Conservation (phyloP, 2,888 invertebrate genomes). For the Ecdyonurus torrentis region DNA sequence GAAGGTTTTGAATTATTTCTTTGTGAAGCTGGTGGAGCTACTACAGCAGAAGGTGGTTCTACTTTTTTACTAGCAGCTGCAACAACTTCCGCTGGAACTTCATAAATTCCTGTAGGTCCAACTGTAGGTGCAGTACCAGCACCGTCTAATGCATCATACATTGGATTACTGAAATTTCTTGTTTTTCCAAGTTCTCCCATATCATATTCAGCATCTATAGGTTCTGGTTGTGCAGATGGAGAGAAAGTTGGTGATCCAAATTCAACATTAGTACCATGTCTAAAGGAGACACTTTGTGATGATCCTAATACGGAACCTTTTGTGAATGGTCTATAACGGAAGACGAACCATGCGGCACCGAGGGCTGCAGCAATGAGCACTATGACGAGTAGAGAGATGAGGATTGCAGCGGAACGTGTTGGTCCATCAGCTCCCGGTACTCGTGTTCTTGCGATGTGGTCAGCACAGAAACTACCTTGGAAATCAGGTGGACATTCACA, state of each 20-base stretch:
- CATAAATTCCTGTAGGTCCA: slow-evolving; percentile 51
- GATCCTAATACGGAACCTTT: slow-evolving; percentile 65
- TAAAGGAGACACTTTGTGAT: slow-evolving; percentile 81
- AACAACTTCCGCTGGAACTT: slow-evolving; percentile 54
- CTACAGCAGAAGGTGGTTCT: slow-evolving; percentile 9
- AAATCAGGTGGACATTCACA: slow-evolving; percentile 61
- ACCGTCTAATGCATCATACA: slow-evolving; percentile 68
- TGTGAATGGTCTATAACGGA: slow-evolving; percentile 27
- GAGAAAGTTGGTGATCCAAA: slow-evolving; percentile 45
- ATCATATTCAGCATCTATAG: slow-evolving; percentile 61
- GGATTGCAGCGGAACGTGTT: slow-evolving; percentile 49
- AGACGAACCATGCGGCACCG: slow-evolving; percentile 63
- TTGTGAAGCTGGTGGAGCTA: slow-evolving; percentile 51
- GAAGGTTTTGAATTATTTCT: slow-evolving; percentile 42
- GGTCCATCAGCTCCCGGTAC: slow-evolving; percentile 25
- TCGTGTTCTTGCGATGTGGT: slow-evolving; percentile 40
- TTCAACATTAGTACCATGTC: slow-evolving; percentile 86
- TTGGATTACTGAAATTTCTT: slow-evolving; percentile 92
- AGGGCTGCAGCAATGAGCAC: slow-evolving; percentile 52
- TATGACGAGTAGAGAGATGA: slow-evolving; percentile 67
- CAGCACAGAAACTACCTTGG: slow-evolving; percentile 56
- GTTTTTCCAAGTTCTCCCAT: slow-evolving; percentile 64
- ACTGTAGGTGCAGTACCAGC: slow-evolving; percentile 19
- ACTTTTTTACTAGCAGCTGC: slow-evolving; percentile 37
- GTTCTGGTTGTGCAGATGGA: slow-evolving; percentile 34